Conservation (phyloP, 2,113 vertebrate genomes). For the Dasyornis broadbenti region DNA sequence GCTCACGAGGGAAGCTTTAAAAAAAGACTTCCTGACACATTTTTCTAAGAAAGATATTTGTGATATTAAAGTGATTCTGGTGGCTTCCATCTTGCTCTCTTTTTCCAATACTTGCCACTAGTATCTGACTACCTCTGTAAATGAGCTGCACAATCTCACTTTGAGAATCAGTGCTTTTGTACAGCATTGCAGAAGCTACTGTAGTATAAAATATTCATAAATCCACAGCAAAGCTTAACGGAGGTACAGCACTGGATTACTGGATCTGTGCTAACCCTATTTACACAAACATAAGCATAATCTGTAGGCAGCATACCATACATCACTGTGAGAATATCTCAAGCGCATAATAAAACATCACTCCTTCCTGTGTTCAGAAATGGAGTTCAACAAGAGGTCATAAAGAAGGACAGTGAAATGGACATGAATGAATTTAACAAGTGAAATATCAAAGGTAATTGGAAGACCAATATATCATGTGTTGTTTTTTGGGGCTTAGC, state of each 20-base stretch:
- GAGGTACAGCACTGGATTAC: not conserved
- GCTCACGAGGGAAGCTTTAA: not conserved
- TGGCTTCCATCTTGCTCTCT: not conserved
- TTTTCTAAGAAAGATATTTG: not conserved
- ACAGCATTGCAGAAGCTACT: not conserved
- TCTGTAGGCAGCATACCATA: not conserved
- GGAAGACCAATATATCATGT: not conserved
- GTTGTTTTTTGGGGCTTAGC: not conserved
- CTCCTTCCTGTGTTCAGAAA: not conserved
- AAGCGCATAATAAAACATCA: not conserved
- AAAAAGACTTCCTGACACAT: not conserved
- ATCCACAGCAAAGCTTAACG: not conserved
- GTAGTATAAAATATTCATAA: not conserved
- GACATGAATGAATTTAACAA: not conserved
- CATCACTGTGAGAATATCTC: not conserved
- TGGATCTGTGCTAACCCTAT: conserved; percentile 20
- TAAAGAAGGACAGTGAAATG: not conserved
- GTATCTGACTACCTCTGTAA: not conserved
- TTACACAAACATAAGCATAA: conserved; percentile 2
- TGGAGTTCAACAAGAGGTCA: not conserved
- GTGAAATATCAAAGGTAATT: not conserved
- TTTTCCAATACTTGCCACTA: not conserved
- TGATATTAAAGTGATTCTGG: not conserved
- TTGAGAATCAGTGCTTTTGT: not conserved
- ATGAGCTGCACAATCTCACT: not conserved